These are phyloP conservation scores for Conus canariensis DNA, from an alignment of 2,888 invertebrate genomes.

Conservation along the genomic window DNA sequence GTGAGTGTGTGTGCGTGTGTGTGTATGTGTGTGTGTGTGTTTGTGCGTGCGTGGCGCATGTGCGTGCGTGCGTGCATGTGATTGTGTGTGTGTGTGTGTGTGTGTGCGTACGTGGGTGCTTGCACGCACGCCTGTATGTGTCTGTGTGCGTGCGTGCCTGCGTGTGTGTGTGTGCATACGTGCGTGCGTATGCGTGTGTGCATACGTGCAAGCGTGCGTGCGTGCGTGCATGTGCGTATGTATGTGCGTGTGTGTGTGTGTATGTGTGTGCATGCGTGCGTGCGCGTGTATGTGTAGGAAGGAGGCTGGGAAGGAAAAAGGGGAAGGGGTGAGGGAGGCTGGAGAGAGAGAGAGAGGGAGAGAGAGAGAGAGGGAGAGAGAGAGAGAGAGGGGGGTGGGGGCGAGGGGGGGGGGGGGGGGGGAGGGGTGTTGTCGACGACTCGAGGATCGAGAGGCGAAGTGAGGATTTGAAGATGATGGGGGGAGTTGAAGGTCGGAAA, in stretches of 20 bases:
- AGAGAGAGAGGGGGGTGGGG: too few relatives aligned
- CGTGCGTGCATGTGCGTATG: background rate
- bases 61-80: background rate
- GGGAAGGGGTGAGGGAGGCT: too few relatives aligned
- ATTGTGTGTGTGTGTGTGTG: background rate
- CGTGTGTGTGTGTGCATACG: background rate
- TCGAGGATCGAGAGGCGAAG: too few relatives aligned
- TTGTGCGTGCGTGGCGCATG: background rate
- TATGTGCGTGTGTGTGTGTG: background rate
- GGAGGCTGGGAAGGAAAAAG: background rate
- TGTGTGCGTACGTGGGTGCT: background rate
- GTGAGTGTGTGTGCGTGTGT: background rate
- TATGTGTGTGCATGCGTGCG: background rate
- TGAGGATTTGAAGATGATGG: too few relatives aligned
- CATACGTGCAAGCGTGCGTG: background rate
- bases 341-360: too few relatives aligned
- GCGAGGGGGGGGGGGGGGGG: too few relatives aligned
- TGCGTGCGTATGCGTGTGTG: background rate
- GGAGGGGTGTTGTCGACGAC: too few relatives aligned
- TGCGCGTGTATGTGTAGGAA: too few relatives aligned
- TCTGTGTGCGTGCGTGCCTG: background rate
- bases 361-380: too few relatives aligned
- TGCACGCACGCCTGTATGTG: background rate
- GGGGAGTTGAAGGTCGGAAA: too few relatives aligned
- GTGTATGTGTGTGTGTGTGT: slow-evolving; percentile 4